These are phyloP conservation scores for Schizaphis graminum DNA, from an alignment of 2,888 invertebrate species.

Conservation along the genomic window DNA sequence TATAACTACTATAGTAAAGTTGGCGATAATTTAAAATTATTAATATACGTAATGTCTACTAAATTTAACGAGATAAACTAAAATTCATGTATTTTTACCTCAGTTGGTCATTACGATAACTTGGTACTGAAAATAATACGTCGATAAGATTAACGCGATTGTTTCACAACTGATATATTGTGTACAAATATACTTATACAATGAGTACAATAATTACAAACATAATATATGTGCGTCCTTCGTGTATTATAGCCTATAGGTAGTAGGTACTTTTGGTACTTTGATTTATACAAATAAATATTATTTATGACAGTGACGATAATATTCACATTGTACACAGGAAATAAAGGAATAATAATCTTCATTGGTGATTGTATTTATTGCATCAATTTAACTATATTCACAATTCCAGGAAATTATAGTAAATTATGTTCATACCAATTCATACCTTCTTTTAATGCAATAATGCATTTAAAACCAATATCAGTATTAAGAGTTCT, in stretches of 20 bases:
- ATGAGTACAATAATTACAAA: not conserved
- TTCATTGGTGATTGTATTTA: not conserved
- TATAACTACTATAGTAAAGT: not conserved
- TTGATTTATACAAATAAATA: not conserved
- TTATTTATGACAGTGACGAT: not conserved
- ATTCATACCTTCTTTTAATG: not conserved
- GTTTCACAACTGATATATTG: slow-evolving; percentile 9
- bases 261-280: not conserved
- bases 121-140: not conserved
- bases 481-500: not conserved
- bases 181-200: not conserved
- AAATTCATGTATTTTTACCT: not conserved
- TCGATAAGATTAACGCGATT: not conserved
- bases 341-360: not conserved
- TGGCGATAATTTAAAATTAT: not conserved
- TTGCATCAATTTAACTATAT: not conserved
- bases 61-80: not conserved
- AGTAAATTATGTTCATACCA: not conserved
- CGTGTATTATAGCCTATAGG: no score
- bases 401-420: not conserved
- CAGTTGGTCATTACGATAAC: not conserved
- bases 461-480: not conserved
- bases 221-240: not conserved
- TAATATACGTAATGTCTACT: not conserved
- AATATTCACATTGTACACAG: slow-evolving; percentile 7